Percentiles rank a stretch among this genome's conserved stretches.
phyloP scores from a whole-genome alignment of 2,797 vertebrate species.

The Tamandua tetradactyla region DNA sequence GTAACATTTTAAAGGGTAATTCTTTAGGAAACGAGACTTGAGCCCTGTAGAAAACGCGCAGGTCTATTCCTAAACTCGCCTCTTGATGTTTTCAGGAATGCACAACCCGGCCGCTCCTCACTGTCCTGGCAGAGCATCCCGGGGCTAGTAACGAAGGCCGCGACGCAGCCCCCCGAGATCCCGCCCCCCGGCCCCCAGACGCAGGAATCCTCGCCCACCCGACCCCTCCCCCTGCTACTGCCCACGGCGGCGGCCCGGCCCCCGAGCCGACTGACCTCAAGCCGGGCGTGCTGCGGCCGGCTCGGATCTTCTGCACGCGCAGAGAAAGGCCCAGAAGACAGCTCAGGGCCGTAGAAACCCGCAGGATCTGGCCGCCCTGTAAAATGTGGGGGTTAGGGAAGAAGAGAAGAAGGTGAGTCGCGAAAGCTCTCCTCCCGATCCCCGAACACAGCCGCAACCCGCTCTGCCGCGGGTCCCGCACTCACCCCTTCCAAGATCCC shows the following conservation, averaged over 20 bases:
- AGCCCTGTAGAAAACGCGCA: neutral
- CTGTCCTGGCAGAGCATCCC: neutral
- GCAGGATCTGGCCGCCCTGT: slow-evolving; percentile 96
- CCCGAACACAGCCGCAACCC: too few species aligned
- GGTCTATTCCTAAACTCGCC: neutral
- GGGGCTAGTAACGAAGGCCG: neutral
- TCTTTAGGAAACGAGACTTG: neutral
- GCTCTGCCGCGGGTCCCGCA: neutral
- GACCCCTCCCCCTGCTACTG: rapidly evolving
- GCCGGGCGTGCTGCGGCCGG: slow-evolving; percentile 95
- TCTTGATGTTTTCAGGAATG: neutral
- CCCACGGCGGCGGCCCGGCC: rapidly evolving
- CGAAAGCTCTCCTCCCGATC: rapidly evolving
- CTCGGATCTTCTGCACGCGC: slow-evolving; percentile 93
- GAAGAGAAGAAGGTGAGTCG: neutral
- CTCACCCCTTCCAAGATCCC: slow-evolving; percentile 97
- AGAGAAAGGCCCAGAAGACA: slow-evolving; percentile 91
- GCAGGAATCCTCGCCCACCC: neutral
- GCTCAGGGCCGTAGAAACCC: slow-evolving; percentile 93
- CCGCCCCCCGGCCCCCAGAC: too few species aligned
- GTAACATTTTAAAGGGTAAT: neutral
- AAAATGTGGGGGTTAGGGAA: neutral
- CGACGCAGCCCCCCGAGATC: neutral
- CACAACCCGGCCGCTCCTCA: neutral
- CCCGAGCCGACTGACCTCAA: slow-evolving; percentile 87